Evolutionary conservation across 2,113 vertebrate genomes (phyloP).

Genomic region (Dolichotis patagonum): DNA sequence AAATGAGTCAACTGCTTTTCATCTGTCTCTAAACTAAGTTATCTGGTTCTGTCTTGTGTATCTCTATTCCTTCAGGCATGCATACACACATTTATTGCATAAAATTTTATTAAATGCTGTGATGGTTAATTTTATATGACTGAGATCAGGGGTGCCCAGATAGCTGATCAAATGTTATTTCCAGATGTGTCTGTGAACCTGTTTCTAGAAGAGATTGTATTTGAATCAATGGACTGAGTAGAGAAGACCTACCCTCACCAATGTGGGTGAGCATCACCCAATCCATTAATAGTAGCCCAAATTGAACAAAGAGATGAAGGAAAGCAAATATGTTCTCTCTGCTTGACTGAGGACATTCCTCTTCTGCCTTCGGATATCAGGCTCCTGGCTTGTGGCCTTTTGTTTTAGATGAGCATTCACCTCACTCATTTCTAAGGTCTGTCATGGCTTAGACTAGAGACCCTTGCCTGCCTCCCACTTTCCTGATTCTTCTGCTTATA

Average conservation of each 20-base stretch:
- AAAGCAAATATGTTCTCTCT: neutral
- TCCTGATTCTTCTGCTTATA: neutral
- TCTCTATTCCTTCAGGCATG: neutral
- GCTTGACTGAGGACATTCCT: no score
- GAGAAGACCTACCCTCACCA: neutral
- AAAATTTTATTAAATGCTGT: neutral
- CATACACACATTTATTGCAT: neutral
- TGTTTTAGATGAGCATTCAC: neutral
- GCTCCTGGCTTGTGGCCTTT: neutral
- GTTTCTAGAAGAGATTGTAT: neutral
- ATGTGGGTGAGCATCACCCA: neutral
- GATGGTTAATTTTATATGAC: neutral
- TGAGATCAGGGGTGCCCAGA: neutral
- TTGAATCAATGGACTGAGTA: neutral
- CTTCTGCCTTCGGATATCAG: neutral
- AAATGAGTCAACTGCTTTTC: neutral
- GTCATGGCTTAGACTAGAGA: neutral
- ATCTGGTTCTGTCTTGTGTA: neutral
- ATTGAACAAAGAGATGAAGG: neutral
- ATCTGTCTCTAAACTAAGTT: neutral
- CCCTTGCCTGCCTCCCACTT: accelerated
- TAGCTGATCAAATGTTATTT: neutral
- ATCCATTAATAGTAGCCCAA: neutral
- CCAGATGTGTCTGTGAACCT: neutral
- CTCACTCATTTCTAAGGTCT: neutral